A percentile compares a stretch with the other conserved stretches of the same genome.
These are phyloP conservation scores for Microctenopoma stevenorrisi DNA, from an alignment of 2,797 vertebrate genomes.

Conservation along the genomic window DNA sequence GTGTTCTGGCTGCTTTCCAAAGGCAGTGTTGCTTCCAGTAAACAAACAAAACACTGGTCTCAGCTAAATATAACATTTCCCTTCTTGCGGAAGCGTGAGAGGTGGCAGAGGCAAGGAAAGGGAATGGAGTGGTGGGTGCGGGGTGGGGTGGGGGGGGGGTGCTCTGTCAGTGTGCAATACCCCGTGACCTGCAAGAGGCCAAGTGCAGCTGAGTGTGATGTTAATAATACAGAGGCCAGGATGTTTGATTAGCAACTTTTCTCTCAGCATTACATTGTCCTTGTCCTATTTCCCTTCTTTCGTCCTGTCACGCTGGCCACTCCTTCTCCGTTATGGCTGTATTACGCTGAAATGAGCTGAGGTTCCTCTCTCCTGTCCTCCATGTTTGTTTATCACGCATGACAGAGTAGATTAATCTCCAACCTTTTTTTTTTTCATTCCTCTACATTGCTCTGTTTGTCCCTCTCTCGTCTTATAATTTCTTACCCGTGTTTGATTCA, in stretches of 20 bases:
- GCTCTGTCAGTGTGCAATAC: conserved; percentile 9
- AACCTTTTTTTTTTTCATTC: conserved; percentile 32
- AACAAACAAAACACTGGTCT: conserved; percentile 82
- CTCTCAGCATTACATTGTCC: conserved; percentile 1
- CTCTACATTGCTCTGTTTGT: background rate
- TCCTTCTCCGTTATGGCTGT: conserved; percentile 2
- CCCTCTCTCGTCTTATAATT: background rate
- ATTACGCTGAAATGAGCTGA: conserved; percentile 34
- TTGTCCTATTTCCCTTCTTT: background rate
- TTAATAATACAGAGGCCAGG: conserved; percentile 50
- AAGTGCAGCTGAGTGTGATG: conserved; percentile 43
- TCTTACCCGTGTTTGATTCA: conserved; percentile 47
- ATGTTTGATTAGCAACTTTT: conserved; percentile 42
- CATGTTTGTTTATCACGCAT: conserved; percentile 50
- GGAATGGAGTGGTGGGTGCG: background rate
- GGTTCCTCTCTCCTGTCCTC: conserved; percentile 12
- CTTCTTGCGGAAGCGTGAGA: conserved; percentile 55
- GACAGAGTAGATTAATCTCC: conserved; percentile 27
- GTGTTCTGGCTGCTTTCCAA: conserved; percentile 78
- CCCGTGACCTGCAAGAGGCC: conserved; percentile 46
- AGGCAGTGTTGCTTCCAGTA: conserved; percentile 75
- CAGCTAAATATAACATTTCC: conserved; percentile 83
- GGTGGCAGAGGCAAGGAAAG: conserved; percentile 2
- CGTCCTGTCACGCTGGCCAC: conserved; percentile 2
- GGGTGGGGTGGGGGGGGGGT: background rate